Conservation (phyloP, 2,113 vertebrate genomes). For the Chlamydotis undulata region DNA sequence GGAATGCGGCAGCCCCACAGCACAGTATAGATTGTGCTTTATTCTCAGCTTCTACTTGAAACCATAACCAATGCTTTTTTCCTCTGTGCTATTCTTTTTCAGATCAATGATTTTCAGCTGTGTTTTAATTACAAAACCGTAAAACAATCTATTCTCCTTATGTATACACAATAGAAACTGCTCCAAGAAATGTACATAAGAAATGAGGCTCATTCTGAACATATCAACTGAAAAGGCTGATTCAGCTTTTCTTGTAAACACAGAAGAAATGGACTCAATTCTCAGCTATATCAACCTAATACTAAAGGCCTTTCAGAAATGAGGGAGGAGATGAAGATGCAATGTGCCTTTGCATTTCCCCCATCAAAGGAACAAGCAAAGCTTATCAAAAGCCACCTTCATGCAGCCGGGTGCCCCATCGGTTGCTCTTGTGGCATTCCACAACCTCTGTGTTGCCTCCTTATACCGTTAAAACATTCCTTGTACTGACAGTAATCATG, state of each 20-base stretch:
- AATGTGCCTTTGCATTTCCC: not conserved
- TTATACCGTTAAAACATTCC: not conserved
- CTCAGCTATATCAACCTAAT: not conserved
- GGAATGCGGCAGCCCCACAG: not conserved
- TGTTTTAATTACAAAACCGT: constrained; percentile 25
- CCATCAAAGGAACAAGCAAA: not conserved
- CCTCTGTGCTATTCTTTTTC: not conserved
- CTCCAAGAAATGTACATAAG: not conserved
- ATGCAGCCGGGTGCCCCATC: not conserved
- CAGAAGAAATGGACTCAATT: not conserved
- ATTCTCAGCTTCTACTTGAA: not conserved
- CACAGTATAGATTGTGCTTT: not conserved
- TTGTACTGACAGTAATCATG: fast-evolving
- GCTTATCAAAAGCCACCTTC: not conserved
- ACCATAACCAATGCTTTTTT: not conserved
- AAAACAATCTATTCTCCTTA: not conserved
- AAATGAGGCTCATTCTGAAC: not conserved
- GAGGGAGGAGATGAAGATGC: not conserved
- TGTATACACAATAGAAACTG: not conserved
- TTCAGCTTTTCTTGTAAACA: not conserved
- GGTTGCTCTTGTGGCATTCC: fast-evolving
- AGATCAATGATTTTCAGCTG: constrained; percentile 22
- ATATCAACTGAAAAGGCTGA: not conserved
- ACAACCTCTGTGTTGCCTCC: not conserved
- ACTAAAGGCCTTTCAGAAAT: not conserved